A percentile compares a stretch with the other conserved stretches of the same genome.
phyloP scores from a whole-genome alignment of 2,113 vertebrate species.

The Silurus meridionalis region DNA sequence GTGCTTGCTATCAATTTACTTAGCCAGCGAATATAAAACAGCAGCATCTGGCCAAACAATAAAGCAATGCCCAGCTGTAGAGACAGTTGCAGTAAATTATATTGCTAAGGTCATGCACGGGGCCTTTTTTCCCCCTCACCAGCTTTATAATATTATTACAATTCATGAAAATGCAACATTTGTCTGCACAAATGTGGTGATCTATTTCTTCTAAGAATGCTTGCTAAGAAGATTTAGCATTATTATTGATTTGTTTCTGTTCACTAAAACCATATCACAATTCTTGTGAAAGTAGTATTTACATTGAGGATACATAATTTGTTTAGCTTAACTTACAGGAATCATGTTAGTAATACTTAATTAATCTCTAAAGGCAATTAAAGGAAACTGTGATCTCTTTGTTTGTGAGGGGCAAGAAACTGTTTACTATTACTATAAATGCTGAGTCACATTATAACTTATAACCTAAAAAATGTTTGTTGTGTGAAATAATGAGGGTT shows the following conservation, averaged over 20 bases:
- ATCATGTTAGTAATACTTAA: background rate
- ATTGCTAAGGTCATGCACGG: slow-evolving; percentile 43
- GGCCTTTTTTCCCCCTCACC: slow-evolving; percentile 10
- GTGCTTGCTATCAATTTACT: slow-evolving; percentile 44
- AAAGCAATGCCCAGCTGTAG: slow-evolving; percentile 41
- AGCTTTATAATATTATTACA: slow-evolving; percentile 42
- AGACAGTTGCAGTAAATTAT: slow-evolving; percentile 55
- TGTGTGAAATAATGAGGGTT: background rate
- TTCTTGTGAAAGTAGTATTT: too few relatives aligned
- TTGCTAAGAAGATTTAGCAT: slow-evolving; percentile 13
- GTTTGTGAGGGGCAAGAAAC: background rate
- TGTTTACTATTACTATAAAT: background rate
- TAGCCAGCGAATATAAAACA: slow-evolving; percentile 48
- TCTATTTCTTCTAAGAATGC: slow-evolving; percentile 6
- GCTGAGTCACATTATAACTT: background rate
- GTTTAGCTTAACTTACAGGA: background rate
- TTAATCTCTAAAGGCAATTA: background rate
- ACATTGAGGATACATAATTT: background rate
- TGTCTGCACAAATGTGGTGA: slow-evolving; percentile 22
- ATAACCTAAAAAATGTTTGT: background rate
- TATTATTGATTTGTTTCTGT: background rate
- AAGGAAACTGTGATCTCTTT: background rate
- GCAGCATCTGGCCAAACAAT: slow-evolving; percentile 47
- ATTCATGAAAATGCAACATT: slow-evolving; percentile 43
- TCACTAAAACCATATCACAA: background rate